Evolutionary conservation across 2,888 invertebrate genomes (phyloP).

Genomic region (Cryptops parisi): DNA sequence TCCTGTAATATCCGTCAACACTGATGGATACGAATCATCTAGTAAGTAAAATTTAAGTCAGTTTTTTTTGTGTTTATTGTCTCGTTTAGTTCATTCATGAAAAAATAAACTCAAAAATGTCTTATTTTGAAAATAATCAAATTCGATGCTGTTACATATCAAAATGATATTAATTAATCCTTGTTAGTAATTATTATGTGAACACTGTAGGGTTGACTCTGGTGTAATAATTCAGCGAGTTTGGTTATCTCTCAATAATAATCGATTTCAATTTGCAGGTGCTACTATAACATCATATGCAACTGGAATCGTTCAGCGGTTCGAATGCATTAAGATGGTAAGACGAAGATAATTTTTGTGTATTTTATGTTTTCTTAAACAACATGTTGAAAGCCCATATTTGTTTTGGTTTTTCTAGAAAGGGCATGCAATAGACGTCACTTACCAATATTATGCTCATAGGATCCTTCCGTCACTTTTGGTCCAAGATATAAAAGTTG

Average conservation of each 20-base stretch:
- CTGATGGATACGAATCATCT: conserved; percentile 21
- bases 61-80: no score
- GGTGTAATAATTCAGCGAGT: no score
- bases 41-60: neutral
- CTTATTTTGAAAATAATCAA: no score
- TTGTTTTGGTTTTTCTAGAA: conserved; percentile 15
- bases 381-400: no score
- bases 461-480: conserved; percentile 60
- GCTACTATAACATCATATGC: conserved; percentile 48
- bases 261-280: conserved; percentile 17
- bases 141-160: no score
- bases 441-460: conserved; percentile 55
- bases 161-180: no score
- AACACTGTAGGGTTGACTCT: no score
- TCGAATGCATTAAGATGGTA: conserved; percentile 48
- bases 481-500: conserved; percentile 62
- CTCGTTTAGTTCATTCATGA: no score
- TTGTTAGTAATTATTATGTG: no score
- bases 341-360: conserved; percentile 2
- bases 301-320: conserved; percentile 51
- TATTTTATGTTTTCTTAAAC: no score
- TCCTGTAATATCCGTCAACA: conserved; percentile 40
- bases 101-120: no score
- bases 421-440: conserved; percentile 18
- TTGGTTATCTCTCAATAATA: no score